Evolutionary conservation across 92 coral and sea anemone genomes (phyloP), one percentile per base, ranked within the genome.

Genomic region (Parazoanthus darwini): DNA sequence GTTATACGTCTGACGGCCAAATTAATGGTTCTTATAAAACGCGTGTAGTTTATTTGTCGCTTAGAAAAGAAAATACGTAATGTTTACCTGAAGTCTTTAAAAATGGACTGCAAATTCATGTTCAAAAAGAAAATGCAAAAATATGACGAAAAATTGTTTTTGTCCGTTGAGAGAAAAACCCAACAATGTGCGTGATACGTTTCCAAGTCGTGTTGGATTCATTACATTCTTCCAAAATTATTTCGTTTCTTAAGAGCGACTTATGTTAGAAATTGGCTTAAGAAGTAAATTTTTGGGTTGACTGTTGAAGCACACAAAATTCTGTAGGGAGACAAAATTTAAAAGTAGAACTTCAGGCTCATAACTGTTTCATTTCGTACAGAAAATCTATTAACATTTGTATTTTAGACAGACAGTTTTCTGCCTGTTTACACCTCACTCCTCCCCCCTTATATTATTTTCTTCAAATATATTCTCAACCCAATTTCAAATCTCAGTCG

Each of bases 321-420:
- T 3, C 43, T 35, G 10, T 38, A 37, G 6, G 22, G 39, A 74
- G 22, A 36, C 22, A 37, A 39, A 14, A 76, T 20, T 18, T 11
- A 38, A 54, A 14, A 54, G 59, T 11, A 15, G 54, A 44, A 76
- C 46, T 75, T 8, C 33, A 39, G 2, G 39, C 38, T 16, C 22
- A 44, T 50, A 44, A 51, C 82, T 25, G 13, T 79, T 79, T 79
- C 38, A 26, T 16, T 50, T 50, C 4, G 37, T 14, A 33, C 36
- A 79, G 3, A n/a, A n/a, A 79, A 50, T 48, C 38, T 79, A 79
- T 79, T 46, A 44, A 79, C 63, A 50, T 79, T 79, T 79, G 82
- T 54, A 48, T 79, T 44, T 79, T 79, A 79, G 82, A 79, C 82
- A 79, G 82, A 54, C 82, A 44, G 82, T 50, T 29, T 79, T 3